Base-by-base conservation (phyloP, 1,140 invertebrate species). In the Odontomachus brunneus region DNA sequence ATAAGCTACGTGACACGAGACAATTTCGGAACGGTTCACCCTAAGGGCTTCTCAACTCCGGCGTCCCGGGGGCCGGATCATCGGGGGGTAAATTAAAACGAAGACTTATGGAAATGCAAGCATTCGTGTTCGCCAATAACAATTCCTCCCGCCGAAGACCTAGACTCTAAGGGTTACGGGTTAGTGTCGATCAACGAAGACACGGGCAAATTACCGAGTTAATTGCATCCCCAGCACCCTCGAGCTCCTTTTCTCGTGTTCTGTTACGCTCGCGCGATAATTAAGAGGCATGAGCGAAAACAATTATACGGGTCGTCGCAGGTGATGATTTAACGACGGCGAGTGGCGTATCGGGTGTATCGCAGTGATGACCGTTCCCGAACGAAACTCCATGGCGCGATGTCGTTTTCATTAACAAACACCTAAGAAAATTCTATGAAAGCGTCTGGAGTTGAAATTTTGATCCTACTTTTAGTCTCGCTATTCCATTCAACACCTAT, bases 61-160 rank as follows among this genome's bases (percentile, higher is more conserved):
- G 82, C 88, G 85, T 88, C 88, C 84, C 49, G 51, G 75, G 67
- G 76, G 51, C 19, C 78, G 33, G 78, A 88, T 76, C 88, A 26
- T 84, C 84, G 69, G 89, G 89, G 88, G 87, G 88, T 89, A 89
- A 90, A 90, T 90, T 89, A 86, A 88, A 90, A 80, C 75, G 88
- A 88, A 88, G 83, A 84, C 88, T 90, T 88, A 89, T 88, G 85
- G 88, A 89, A 89, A 87, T 84, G 86, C 57, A 71, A 69, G 63
- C 72, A 75, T 49, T 69, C 59, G 75, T 83, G 51, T 62, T 11
- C 60, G 86, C 63, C 71, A 75, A 80, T 80, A 80, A 80, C 33
- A 38, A 69, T 71, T 59, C 14, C 65, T 80, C 75, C 51, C 15
- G 33, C 33, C n/a, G 22, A 71, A 80, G 75, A 80, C 75, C 24